A percentile compares a stretch with the other conserved stretches of the same genome.
These are phyloP conservation scores for Epistrophe grossulariae DNA, from an alignment of 2,888 invertebrate species.

Conservation along the genomic window DNA sequence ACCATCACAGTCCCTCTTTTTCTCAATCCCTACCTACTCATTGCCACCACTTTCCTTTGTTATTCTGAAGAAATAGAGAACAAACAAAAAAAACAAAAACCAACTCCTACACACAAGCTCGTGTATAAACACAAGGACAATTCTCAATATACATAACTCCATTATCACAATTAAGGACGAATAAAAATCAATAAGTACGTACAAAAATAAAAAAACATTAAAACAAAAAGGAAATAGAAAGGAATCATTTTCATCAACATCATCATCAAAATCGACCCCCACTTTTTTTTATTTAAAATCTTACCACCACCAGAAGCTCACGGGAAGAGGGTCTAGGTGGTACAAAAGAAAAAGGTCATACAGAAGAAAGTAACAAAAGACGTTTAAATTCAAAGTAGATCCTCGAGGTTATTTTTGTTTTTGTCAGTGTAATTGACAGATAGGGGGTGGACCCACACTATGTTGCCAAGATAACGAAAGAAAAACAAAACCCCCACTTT, in stretches of 20 bases:
- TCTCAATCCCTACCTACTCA: neutral
- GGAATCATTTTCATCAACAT: constrained; percentile 13
- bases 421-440: constrained; percentile 11
- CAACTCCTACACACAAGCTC: constrained; percentile 11
- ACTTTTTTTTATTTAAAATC: neutral
- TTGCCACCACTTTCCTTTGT: constrained; percentile 36
- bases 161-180: constrained; percentile 59
- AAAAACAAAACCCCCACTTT: neutral
- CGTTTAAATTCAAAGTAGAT: constrained; percentile 43
- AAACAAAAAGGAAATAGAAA: constrained; percentile 8
- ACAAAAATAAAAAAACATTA: constrained; percentile 14
- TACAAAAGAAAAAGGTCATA: neutral
- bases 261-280: neutral
- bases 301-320: neutral
- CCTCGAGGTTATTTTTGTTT: constrained; percentile 9
- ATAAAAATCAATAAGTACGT: constrained; percentile 51
- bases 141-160: constrained; percentile 48
- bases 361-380: constrained; percentile 14
- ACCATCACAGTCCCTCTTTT: neutral
- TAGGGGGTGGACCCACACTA: neutral
- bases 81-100: constrained; percentile 42
- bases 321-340: neutral
- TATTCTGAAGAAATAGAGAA: constrained; percentile 6
- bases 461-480: constrained; percentile 28
- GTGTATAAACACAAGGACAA: neutral